Conservation (phyloP, 1,140 invertebrate species). For the Aphelinus atriplicis region DNA sequence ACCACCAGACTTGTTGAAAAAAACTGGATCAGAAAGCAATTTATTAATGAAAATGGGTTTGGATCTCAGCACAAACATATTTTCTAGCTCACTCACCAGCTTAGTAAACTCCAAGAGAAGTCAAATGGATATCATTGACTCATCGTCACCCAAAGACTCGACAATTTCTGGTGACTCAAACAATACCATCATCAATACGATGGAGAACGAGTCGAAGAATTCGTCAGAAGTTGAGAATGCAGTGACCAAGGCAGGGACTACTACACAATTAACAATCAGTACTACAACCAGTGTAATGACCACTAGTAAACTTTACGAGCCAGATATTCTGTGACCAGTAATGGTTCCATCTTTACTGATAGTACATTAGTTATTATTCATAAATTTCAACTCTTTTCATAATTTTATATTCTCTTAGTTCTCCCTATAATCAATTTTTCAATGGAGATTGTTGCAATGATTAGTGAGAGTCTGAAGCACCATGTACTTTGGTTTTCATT, state of each 20-base stretch:
- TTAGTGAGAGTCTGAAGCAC: too few species aligned
- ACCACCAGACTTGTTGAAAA: constrained; percentile 77
- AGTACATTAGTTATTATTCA: too few species aligned
- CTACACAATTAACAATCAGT: constrained; percentile 43
- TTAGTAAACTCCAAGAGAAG: constrained; percentile 55
- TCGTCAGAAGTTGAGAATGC: constrained; percentile 50
- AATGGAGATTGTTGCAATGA: too few species aligned
- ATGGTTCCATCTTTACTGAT: constrained; percentile 29
- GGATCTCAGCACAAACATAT: constrained; percentile 68
- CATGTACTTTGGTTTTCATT: too few species aligned
- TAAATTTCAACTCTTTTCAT: too few species aligned
- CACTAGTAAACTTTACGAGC: constrained; percentile 85
- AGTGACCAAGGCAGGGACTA: background rate
- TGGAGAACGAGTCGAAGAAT: constrained; percentile 59
- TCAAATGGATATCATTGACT: constrained; percentile 15
- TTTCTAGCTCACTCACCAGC: constrained; percentile 73
- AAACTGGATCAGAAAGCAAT: constrained; percentile 90
- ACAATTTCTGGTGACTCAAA: constrained; percentile 5
- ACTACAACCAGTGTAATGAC: constrained; percentile 62
- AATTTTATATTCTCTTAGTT: too few species aligned
- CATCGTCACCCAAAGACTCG: constrained; percentile 45
- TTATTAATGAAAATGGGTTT: constrained; percentile 85
- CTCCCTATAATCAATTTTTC: too few species aligned
- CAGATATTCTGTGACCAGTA: constrained; percentile 84
- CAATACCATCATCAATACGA: constrained; percentile 46